Base-by-base conservation (phyloP, 2,888 invertebrate genomes). In the Hyles lineata region DNA sequence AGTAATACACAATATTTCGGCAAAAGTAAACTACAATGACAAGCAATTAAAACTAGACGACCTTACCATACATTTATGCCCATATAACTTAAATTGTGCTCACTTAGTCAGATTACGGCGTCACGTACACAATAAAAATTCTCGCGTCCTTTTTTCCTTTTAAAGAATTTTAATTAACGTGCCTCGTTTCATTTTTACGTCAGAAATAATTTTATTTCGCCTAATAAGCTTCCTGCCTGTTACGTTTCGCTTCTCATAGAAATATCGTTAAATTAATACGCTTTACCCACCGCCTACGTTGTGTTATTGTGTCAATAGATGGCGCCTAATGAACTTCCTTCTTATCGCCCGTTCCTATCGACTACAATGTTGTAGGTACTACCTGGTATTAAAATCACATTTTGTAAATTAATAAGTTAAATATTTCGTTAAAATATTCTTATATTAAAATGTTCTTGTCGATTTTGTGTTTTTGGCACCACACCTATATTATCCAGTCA, bases 141-240 rank as follows among this genome's bases (percentile, higher is more conserved):
- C 23, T 7, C 2, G 17, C 67, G 50, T 35, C 21, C n/a, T 67
- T 23, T 23, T 67, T 23, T 17, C 21, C 63, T 23, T 50, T 21
- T 62, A 9, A 67, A 67, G 67, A 50, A 67, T 23, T 67, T 67
- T 67, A 63, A 63, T 63, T 63, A 67, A 23, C 67, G 67, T 25
- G 23, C 23, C 23, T 21, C 67, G 50, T 67, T 67, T 17, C 43
- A 50, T 67, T 67, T 67, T 67, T 67, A 67, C 23, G 67, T 50
- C 43, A 11, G 67, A 43, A 50, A 50, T 67, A 50, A 67, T 67
- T 67, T 21, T 21, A 63, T 63, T 63, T 17, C 50, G 21, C 50
- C 7, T 50, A 50, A 67, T 67, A 67, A 67, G 17, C 6, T 23
- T 50, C 23, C 61, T 5, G 32, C 50, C 5, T 32, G 32, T 43